Evolutionary conservation across 2,797 vertebrate genomes (phyloP).

Genomic region (Notoglanidium macrostoma): DNA sequence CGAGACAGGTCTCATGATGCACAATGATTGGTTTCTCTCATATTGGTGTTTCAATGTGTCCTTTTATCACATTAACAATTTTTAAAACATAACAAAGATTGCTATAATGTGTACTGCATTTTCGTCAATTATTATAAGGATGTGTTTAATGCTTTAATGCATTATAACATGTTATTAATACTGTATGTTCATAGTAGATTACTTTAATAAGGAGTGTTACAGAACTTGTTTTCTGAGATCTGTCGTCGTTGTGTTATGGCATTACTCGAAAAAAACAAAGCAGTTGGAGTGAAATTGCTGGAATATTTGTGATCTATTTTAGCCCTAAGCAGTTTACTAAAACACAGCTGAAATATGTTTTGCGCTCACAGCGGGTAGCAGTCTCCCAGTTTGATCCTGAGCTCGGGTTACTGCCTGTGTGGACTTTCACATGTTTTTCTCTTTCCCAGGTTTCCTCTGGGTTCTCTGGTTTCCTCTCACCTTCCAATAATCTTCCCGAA

Average conservation of each 20-base stretch:
- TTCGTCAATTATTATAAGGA: too few species aligned
- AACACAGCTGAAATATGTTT: not conserved
- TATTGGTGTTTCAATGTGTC: not conserved
- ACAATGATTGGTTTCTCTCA: not conserved
- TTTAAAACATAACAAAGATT: not conserved
- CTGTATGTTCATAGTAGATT: too few species aligned
- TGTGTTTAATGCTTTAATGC: too few species aligned
- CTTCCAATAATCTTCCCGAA: not conserved
- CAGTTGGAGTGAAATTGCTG: not conserved
- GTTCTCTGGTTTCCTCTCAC: not conserved
- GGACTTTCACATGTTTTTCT: not conserved
- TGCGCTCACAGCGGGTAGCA: not conserved
- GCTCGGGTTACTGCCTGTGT: not conserved
- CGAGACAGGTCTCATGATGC: not conserved
- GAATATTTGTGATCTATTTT: not conserved
- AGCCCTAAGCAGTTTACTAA: not conserved
- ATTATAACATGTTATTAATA: too few species aligned
- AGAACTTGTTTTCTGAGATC: too few species aligned
- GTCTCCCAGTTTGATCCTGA: not conserved
- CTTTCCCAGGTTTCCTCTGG: not conserved
- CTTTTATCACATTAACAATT: not conserved
- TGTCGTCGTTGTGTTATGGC: too few species aligned
- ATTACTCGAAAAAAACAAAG: not conserved
- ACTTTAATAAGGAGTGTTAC: too few species aligned
- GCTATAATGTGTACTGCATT: not conserved